Evolutionary conservation across 37 sponge, comb jelly and placozoan genomes (phyloP), one percentile per base, ranked within the genome.

Genomic region (Haliclona indistincta): DNA sequence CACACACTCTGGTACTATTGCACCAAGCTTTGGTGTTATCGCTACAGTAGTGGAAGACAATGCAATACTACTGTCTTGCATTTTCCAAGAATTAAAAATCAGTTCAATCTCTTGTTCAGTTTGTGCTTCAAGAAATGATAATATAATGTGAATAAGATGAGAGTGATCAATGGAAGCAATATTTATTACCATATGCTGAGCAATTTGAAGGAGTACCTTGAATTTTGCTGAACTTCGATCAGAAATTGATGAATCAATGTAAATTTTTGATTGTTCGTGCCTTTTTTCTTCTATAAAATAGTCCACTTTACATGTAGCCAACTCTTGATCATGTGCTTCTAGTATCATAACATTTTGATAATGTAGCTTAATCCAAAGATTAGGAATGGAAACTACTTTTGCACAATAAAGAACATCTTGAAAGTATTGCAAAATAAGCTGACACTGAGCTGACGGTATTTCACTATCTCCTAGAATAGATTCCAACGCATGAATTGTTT

Each of bases 1-100:
- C 74, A 63, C 77, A 0, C 7, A 26, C 25, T 64, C 43, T 56
- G 86, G 86, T 4, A 85, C 60, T 15, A 53, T 38, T 15, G 39
- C 38, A 0, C 86, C 86, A 28, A 85, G 55, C 40, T 43, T 35
- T 55, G 61, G 58, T 11, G 26, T 45, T 52, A 67, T 17, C 51
- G 13, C 15, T 15, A 47, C 26, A 13, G 68, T n/a, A 11, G 37
- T 3, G 33, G 13, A 35, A 30, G 11, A 38, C 20, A n/a, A n/a
- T n/a, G n/a, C n/a, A n/a, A n/a, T n/a, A n/a, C n/a, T n/a, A n/a
- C n/a, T n/a, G n/a, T n/a, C n/a, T n/a, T n/a, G n/a, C n/a, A n/a
- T n/a, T n/a, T n/a, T n/a, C n/a, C n/a, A n/a, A n/a, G n/a, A n/a
- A n/a, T n/a, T n/a, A 10, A 47, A 47, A 47, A 47, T 47, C 10